A percentile compares a stretch with the other conserved stretches of the same genome.
phyloP scores from a whole-genome alignment of 2,113 vertebrate species.

The Lathamus discolor region DNA sequence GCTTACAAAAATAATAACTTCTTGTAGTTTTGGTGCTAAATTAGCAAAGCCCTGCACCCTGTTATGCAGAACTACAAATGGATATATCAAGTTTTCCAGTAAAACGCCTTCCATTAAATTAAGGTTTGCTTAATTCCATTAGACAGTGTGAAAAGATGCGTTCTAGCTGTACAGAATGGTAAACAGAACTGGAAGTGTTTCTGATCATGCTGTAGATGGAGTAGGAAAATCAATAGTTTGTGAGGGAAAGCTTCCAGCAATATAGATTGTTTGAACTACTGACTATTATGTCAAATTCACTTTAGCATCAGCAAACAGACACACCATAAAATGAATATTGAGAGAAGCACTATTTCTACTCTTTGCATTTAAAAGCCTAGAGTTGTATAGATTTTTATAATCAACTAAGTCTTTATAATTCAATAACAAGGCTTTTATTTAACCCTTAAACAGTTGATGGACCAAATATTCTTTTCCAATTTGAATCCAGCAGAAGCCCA shows the following conservation, averaged over 20 bases:
- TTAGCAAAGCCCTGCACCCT: not conserved
- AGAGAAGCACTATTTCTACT: slow-evolving; percentile 52
- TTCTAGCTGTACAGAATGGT: slow-evolving; percentile 27
- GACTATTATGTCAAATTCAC: slow-evolving; percentile 73
- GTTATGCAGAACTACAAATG: slow-evolving; percentile 14
- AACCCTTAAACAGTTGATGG: slow-evolving; percentile 27
- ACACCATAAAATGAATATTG: slow-evolving; percentile 45
- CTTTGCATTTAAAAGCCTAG: slow-evolving; percentile 55
- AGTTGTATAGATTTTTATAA: slow-evolving; percentile 70
- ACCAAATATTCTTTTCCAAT: not conserved
- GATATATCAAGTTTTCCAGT: slow-evolving; percentile 39
- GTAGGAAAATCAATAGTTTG: slow-evolving; percentile 72
- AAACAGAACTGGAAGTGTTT: slow-evolving; percentile 64
- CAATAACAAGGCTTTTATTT: slow-evolving; percentile 50
- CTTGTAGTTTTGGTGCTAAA: not conserved
- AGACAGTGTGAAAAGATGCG: slow-evolving; percentile 44
- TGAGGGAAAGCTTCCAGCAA: slow-evolving; percentile 67
- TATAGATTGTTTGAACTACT: slow-evolving; percentile 75
- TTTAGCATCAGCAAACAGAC: slow-evolving; percentile 71
- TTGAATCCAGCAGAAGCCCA: not conserved
- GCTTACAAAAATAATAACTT: not conserved
- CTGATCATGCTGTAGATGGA: slow-evolving; percentile 31
- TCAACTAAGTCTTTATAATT: slow-evolving; percentile 62
- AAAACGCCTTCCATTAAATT: slow-evolving; percentile 23
- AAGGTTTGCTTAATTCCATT: slow-evolving; percentile 56